These are phyloP conservation scores for Caenorhabditis remanei DNA, from an alignment of 1,140 invertebrate genomes.

Conservation along the genomic window DNA sequence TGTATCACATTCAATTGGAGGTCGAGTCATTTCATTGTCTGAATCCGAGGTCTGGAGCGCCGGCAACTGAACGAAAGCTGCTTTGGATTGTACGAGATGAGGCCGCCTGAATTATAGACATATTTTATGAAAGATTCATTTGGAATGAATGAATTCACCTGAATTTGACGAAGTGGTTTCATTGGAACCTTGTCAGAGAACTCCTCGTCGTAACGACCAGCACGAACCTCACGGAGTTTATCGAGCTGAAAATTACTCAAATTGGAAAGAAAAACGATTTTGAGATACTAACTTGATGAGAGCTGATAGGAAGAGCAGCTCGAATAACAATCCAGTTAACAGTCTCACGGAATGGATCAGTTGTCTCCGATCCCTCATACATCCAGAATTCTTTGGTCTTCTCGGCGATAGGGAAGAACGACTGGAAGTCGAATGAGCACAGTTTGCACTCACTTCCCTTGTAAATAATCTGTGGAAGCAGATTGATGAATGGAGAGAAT, in stretches of 20 bases:
- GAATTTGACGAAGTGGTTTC: slow-evolving; percentile 69
- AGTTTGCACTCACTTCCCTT: slow-evolving; percentile 71
- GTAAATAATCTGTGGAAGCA: slow-evolving; percentile 72
- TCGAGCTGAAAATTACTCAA: slow-evolving; percentile 69
- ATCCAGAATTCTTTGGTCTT: slow-evolving; percentile 77
- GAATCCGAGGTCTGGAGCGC: slow-evolving; percentile 57
- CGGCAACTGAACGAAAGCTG: slow-evolving; percentile 61
- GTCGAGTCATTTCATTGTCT: slow-evolving; percentile 19
- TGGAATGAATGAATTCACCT: background rate
- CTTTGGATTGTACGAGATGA: slow-evolving; percentile 59
- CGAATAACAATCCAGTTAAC: slow-evolving; percentile 77
- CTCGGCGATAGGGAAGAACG: slow-evolving; percentile 65
- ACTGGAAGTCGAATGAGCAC: slow-evolving; percentile 56
- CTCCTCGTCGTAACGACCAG: slow-evolving; percentile 73
- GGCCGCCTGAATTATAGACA: slow-evolving; percentile 7
- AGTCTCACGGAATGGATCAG: slow-evolving; percentile 75
- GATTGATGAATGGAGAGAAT: slow-evolving; percentile 72
- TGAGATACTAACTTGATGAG: slow-evolving; percentile 66
- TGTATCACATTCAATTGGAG: slow-evolving; percentile 19
- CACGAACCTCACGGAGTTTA: slow-evolving; percentile 71
- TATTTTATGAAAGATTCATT: background rate
- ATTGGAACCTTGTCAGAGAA: slow-evolving; percentile 69
- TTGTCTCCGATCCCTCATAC: slow-evolving; percentile 76
- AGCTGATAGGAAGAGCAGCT: slow-evolving; percentile 76
- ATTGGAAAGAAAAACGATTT: background rate